Conservation (phyloP, 1,140 invertebrate species). For the Solenopsis invicta region DNA sequence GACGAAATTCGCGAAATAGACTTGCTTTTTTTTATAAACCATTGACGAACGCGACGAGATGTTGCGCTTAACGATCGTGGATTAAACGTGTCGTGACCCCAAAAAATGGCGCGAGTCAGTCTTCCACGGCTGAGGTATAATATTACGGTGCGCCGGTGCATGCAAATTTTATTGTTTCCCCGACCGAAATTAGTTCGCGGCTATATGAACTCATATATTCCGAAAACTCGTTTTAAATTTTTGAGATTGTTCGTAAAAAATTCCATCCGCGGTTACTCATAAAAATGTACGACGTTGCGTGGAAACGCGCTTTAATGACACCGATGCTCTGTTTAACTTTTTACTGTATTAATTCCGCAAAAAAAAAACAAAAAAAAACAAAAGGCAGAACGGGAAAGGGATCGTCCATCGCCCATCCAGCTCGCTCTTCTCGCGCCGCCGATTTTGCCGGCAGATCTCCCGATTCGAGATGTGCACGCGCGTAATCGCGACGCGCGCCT, state of each 20-base stretch:
- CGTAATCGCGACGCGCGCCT: slow-evolving; percentile 28
- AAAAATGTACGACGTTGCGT: slow-evolving; percentile 58
- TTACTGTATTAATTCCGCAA: slow-evolving; percentile 30
- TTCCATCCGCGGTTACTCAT: slow-evolving; percentile 61
- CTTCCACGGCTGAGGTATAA: slow-evolving; percentile 45
- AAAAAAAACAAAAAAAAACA: neutral
- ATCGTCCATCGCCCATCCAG: neutral
- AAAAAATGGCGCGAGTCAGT: slow-evolving; percentile 53
- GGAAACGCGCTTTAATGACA: slow-evolving; percentile 59
- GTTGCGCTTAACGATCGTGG: slow-evolving; percentile 35
- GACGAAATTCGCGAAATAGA: neutral
- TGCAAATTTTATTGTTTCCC: slow-evolving; percentile 64
- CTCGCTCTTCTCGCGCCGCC: neutral
- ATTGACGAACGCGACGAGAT: slow-evolving; percentile 7
- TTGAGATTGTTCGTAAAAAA: slow-evolving; percentile 66
- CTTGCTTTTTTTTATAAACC: neutral
- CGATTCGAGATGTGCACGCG: neutral
- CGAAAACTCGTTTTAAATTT: slow-evolving; percentile 63
- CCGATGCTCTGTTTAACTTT: slow-evolving; percentile 60
- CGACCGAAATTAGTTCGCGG: slow-evolving; percentile 60
- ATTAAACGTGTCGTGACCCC: slow-evolving; percentile 40
- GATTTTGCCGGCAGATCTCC: slow-evolving; percentile 29
- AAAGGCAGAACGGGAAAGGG: neutral
- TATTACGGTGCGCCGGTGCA: slow-evolving; percentile 56
- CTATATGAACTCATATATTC: slow-evolving; percentile 62